Base-by-base conservation (phyloP, 2,888 invertebrate species). In the Agonum fuliginosum region DNA sequence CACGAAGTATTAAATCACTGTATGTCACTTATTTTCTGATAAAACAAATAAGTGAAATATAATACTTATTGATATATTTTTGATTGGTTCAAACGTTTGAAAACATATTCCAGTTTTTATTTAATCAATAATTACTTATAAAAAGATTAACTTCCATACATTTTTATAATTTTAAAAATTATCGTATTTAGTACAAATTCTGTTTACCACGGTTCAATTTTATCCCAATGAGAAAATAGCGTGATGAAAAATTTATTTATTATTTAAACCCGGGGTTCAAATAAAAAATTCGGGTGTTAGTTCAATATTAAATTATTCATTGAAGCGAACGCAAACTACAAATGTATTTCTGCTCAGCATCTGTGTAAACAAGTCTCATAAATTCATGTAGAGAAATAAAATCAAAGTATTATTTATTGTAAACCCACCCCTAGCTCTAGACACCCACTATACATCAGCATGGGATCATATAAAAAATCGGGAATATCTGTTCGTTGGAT, bases 401-500 rank as follows among this genome's bases (percentile, higher is more conserved):
- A 54, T 54, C 54, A 24, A 27, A 62, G 0, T 27, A 27, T 62
- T 17, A 46, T 46, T 46, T 17, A 46, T 46, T 46, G 46, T 46
- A 46, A 17, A 46, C 14, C 1, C 43, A 43, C 3, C 46, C 17
- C 14, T 8, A 46, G 12, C 46, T 12, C 14, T 8, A 46, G 12
- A 17, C 58, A 30, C 58, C 58, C 58, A 62, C 58, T 30, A 30
- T 30, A 30, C 30, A 51, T 51, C 22, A 62, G 30, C 5, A 62
- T 37, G 17, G 20, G 22, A 37, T 67, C 67, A 67, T 41, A 67
- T 41, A 41, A 67, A 67, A 67, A 41, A 67, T 41, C 12, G 22
- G 41, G 22, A 62, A 30, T 37, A 67, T 20, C 37, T 67, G 67
- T 67, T 41, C 67, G 22, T 67, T 22, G 5, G 67, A 67, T 67